These are phyloP conservation scores for Stigmatopora nigra DNA, from an alignment of 2,113 vertebrate genomes.

Conservation along the genomic window DNA sequence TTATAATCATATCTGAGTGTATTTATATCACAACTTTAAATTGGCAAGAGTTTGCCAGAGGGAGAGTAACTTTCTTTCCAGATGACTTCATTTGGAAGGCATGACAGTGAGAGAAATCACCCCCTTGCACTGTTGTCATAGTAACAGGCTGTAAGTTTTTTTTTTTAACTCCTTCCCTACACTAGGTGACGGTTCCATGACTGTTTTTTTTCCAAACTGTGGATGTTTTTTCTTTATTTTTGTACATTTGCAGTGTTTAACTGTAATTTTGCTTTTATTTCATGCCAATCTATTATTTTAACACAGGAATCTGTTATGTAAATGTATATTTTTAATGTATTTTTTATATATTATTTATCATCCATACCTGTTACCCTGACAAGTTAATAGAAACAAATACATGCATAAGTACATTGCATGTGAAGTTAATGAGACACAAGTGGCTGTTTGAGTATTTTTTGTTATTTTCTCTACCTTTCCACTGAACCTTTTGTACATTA, in stretches of 20 bases:
- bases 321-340: not conserved
- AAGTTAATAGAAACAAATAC: not conserved
- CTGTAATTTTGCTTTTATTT: not conserved
- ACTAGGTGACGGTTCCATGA: not conserved
- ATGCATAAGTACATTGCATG: not conserved
- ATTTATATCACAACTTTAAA: not conserved
- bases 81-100: slow-evolving; percentile 48
- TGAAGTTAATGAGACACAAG: not conserved
- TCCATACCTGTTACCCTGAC: not conserved
- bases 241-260: not conserved
- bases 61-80: slow-evolving; percentile 25
- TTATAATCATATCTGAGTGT: not conserved
- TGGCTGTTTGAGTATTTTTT: not conserved
- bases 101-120: slow-evolving; percentile 7
- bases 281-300: not conserved
- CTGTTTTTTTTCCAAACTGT: not conserved
- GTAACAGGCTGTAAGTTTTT: not conserved
- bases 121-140: slow-evolving; percentile 1
- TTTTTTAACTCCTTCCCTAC: slow-evolving; percentile 1
- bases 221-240: not conserved
- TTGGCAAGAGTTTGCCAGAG: not conserved
- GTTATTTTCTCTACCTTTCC: not conserved
- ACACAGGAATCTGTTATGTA: not conserved
- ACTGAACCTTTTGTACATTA: not conserved
- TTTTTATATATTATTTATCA: not conserved